Base-by-base conservation (phyloP, 2,888 invertebrate genomes). In the Caenorhabditis angaria region DNA sequence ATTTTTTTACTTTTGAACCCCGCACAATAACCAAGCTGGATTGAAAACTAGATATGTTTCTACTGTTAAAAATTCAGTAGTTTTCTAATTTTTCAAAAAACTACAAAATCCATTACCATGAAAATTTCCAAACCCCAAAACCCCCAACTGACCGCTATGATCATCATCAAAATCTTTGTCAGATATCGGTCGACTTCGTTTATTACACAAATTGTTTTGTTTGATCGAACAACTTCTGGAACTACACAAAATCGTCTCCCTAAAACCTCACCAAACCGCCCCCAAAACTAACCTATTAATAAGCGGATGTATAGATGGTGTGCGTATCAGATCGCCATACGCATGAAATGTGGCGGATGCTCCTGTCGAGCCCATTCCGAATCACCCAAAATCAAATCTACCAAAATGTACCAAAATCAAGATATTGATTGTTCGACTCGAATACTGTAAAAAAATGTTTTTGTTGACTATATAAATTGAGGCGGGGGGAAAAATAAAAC, bases 261-360 rank as follows among this genome's bases (percentile, higher is more conserved):
- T 60, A 56, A 66, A 32, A 28, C 27, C 18, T 25, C n/a, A 25
- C 56, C 56, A 29, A 10, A n/a, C n/a, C n/a, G n/a, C n/a, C n/a
- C n/a, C 2, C 14, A 27, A 24, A 6, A 18, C 20, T 12, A 35
- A 71, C 72, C 77, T 66, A 18, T 41, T 41, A 53, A 81, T 81
- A 48, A 81, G 77, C 10, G 82, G 82, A 72, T 82, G 82, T 25
- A 83, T 77, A 10, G 83, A 82, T 14, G 83, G 77, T 29, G 78
- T 82, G 27, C 83, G 82, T 48, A 83, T 83, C 61, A 83, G 70
- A 68, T 83, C 82, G 28, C 80, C 80, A 60, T 83, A 83, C 27
- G 82, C 76, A 61, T 82, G 81, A 69, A 71, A 82, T 55, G 81
- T 82, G 53, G 81, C 80, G 48, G 80, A 80, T 63, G 80, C 81